phyloP scores from a whole-genome alignment of 2,888 invertebrate species.

The Blastobasis adustella region DNA sequence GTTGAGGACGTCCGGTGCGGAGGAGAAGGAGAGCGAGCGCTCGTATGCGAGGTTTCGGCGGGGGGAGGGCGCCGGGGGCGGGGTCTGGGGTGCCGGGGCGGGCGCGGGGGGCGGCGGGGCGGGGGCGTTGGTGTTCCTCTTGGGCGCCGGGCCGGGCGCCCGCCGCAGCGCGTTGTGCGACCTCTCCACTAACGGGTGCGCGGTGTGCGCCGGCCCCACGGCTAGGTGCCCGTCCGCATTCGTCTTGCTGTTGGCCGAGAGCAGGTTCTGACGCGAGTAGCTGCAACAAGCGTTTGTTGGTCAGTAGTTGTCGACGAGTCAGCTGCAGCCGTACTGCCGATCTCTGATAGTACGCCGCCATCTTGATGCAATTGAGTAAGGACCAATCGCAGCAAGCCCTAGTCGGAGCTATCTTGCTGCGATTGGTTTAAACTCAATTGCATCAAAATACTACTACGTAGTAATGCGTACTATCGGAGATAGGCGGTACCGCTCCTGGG shows the following conservation, averaged over 20 bases:
- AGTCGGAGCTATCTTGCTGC: too few relatives aligned
- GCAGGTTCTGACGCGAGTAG: constrained; percentile 91
- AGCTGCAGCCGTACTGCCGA: too few relatives aligned
- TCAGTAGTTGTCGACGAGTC: too few relatives aligned
- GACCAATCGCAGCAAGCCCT: too few relatives aligned
- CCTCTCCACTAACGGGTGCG: constrained; percentile 69
- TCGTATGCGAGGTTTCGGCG: constrained; percentile 52
- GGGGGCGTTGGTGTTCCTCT: constrained; percentile 49
- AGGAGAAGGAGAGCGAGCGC: constrained; percentile 61
- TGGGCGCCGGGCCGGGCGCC: constrained; percentile 46
- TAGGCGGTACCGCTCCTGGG: too few relatives aligned
- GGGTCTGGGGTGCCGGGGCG: constrained; percentile 8
- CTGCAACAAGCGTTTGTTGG: constrained; percentile 56
- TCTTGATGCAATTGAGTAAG: too few relatives aligned
- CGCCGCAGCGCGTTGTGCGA: constrained; percentile 70
- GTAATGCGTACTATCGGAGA: too few relatives aligned
- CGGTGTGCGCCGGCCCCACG: constrained; percentile 40
- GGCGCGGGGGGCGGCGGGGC: constrained; percentile 8
- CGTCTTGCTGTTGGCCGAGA: constrained; percentile 84
- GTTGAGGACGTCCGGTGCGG: constrained; percentile 75
- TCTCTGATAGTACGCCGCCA: too few relatives aligned
- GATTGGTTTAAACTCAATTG: too few relatives aligned
- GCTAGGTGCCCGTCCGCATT: constrained; percentile 77
- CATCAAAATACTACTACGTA: too few relatives aligned
- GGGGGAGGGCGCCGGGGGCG: constrained; percentile 11